Evolutionary conservation across 2,888 invertebrate genomes (phyloP).

Genomic region (Apantesis nais): DNA sequence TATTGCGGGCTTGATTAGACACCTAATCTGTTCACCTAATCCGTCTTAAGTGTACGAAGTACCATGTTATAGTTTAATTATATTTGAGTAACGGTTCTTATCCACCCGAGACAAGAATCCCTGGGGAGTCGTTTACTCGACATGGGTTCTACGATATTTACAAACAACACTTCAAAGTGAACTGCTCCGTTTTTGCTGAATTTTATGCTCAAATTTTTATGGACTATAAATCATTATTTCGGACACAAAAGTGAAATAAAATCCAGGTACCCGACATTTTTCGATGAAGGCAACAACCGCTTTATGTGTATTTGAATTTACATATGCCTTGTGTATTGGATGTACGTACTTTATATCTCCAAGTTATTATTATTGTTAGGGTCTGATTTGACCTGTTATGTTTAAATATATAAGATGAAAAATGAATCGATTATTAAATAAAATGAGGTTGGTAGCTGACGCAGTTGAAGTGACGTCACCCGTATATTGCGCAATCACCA

Average conservation of each 20-base stretch:
- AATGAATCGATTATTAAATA: slow-evolving; percentile 44
- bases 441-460: slow-evolving; percentile 46
- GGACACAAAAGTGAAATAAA: slow-evolving; percentile 38
- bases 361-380: background rate
- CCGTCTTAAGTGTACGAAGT: slow-evolving; percentile 26
- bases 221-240: slow-evolving; percentile 33
- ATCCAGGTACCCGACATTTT: slow-evolving; percentile 26
- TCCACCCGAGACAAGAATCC: slow-evolving; percentile 15
- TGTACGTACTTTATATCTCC: background rate
- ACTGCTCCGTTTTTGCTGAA: slow-evolving; percentile 21
- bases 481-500: slow-evolving; percentile 42
- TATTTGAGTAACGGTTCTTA: slow-evolving; percentile 23
- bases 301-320: background rate
- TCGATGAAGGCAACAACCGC: slow-evolving; percentile 24
- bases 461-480: slow-evolving; percentile 54
- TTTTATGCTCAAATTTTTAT: slow-evolving; percentile 36
- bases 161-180: slow-evolving; percentile 23
- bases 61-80: slow-evolving; percentile 32
- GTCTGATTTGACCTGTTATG: background rate
- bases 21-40: slow-evolving; percentile 40
- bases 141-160: slow-evolving; percentile 18
- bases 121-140: slow-evolving; percentile 18
- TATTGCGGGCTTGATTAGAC: slow-evolving; percentile 39
- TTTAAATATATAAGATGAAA: slow-evolving; percentile 15
- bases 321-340: background rate